These are phyloP conservation scores for Tringa solitaria DNA, from an alignment of 2,113 vertebrate genomes.

Conservation along the genomic window DNA sequence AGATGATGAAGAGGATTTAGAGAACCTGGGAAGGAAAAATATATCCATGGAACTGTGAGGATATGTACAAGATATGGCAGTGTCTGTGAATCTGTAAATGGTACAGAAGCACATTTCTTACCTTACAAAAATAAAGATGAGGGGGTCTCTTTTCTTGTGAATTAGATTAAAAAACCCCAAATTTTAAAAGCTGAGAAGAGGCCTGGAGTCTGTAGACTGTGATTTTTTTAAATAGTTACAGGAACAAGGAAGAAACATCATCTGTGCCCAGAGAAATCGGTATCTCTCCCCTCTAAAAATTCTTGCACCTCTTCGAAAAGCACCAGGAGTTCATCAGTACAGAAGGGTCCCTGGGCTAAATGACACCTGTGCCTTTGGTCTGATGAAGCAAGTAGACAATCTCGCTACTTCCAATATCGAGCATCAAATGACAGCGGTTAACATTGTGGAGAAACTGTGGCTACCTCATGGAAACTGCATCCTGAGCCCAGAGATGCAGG, in stretches of 20 bases:
- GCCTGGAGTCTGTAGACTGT: background rate
- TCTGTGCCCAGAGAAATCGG: background rate
- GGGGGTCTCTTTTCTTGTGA: background rate
- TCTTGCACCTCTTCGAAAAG: background rate
- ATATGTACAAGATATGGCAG: background rate
- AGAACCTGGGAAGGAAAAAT: background rate
- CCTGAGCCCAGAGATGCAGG: background rate
- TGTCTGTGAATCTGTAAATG: background rate
- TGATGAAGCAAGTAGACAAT: background rate
- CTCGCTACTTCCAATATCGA: background rate
- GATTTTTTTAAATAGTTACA: background rate
- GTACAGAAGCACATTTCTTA: background rate
- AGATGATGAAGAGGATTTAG: background rate
- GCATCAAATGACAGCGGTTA: background rate
- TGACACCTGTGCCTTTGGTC: background rate
- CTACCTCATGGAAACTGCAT: background rate
- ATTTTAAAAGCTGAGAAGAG: background rate
- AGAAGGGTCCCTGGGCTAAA: background rate
- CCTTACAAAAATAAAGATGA: background rate
- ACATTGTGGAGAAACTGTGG: background rate
- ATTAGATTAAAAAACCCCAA: background rate
- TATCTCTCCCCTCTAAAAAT: background rate
- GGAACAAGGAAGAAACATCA: background rate
- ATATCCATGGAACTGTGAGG: background rate
- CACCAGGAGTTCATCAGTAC: background rate